Base-by-base conservation (phyloP, 2,113 vertebrate genomes). In the Anthoscopus minutus region DNA sequence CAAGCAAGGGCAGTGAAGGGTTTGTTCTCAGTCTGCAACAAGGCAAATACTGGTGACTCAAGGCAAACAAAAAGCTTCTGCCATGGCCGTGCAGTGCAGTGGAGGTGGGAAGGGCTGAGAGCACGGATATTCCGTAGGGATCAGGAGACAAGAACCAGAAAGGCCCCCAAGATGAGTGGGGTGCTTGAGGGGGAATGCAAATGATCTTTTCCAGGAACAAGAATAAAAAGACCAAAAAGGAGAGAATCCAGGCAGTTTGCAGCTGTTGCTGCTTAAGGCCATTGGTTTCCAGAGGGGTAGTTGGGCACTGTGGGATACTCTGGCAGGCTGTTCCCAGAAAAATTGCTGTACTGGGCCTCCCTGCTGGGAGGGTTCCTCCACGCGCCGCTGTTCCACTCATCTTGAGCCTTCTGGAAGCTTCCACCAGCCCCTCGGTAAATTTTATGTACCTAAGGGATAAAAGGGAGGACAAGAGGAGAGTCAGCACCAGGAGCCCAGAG, bases 281-380 rank as follows among this genome's bases (percentile, higher is more conserved):
- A 98, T 27, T 98, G 97, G 95, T 92, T 87, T 58, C 95, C 95
- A 1, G 92, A 72, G 3, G 99, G 98, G 64, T 99, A 99, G 95
- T 95, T 99, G 69, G 99, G 99, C 69, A 99, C 99, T 1, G 98
- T 98, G 14, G 99, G 99, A 80, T 99, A 99, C 90, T 99, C 98
- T 1, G 99, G 99, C 86, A 99, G 97, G 94, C 97, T 99, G 42
- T 98, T 99, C n/a, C 99, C 99, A 6, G 98, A 97, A 27, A 99
- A 98, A 67, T 98, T 98, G 80, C 97, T 98, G 92, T 98, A 98
- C 56, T 98, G 98, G 2, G 98, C 98, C 79, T 99, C 98, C 62
- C 98, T 98, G 48, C 98, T 98, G 0, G 98, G 97, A 0, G 99
- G 98, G 12, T 97, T 98, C 92, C 98, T 98, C 99, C 99, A 99